Evolutionary conservation across 2,888 invertebrate species (phyloP).

Genomic region (Polyommatus iphigenia): DNA sequence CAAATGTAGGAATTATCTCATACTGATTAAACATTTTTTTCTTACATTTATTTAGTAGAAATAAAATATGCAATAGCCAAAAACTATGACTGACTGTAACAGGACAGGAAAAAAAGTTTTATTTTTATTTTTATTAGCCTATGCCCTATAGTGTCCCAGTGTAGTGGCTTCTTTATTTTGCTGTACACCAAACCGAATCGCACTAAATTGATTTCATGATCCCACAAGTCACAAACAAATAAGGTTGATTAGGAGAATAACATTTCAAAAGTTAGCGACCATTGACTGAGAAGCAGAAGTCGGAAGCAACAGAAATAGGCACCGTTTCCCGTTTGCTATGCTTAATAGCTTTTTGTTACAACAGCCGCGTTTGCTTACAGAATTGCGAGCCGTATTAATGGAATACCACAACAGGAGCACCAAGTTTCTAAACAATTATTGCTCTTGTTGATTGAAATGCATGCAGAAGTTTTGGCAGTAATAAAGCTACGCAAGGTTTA

Average conservation of each 20-base stretch:
- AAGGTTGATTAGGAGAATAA: neutral
- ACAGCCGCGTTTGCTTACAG: constrained; percentile 19
- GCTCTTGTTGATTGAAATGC: neutral
- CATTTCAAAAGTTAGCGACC: constrained; percentile 8
- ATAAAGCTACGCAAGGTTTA: too few relatives aligned
- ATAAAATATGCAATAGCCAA: too few relatives aligned
- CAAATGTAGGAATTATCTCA: too few relatives aligned
- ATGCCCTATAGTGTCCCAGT: too few relatives aligned
- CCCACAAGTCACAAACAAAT: neutral
- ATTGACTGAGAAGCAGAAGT: constrained; percentile 37
- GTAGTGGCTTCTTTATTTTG: too few relatives aligned
- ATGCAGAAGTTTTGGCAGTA: neutral
- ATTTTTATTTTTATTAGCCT: too few relatives aligned
- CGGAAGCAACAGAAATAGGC: constrained; percentile 40
- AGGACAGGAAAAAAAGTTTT: too few relatives aligned
- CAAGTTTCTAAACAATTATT: neutral
- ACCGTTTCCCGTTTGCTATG: constrained; percentile 36
- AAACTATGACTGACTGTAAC: too few relatives aligned
- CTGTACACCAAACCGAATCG: too few relatives aligned
- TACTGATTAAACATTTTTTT: too few relatives aligned
- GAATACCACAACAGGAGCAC: neutral
- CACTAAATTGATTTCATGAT: neutral
- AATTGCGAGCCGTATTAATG: constrained; percentile 16
- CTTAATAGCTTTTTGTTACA: constrained; percentile 28
- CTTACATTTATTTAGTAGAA: too few relatives aligned